Percentiles rank a stretch among this genome's conserved stretches.
Conservation (phyloP, 2,113 vertebrate genomes). For the Pterocles gutturalis region DNA sequence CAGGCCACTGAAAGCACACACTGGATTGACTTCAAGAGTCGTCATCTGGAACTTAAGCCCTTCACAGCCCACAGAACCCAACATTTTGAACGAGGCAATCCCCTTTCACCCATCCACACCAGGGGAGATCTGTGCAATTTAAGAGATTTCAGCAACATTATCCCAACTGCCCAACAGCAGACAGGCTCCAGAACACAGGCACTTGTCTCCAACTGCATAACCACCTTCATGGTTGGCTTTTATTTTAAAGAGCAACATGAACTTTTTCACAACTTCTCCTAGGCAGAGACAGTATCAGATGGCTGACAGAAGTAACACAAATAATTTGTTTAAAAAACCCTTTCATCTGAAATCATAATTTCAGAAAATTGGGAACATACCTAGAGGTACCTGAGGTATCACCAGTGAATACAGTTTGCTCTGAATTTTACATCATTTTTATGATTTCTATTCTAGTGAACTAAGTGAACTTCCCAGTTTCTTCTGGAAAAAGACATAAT, state of each 20-base stretch:
- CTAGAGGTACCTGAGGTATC: background rate
- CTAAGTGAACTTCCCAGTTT: background rate
- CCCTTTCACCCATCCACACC: background rate
- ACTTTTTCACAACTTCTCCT: background rate
- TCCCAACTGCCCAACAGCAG: background rate
- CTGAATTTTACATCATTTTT: background rate
- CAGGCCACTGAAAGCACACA: background rate
- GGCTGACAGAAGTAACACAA: background rate
- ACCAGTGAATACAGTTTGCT: background rate
- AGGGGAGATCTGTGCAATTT: background rate
- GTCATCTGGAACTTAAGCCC: background rate
- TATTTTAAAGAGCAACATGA: background rate
- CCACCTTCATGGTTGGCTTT: background rate
- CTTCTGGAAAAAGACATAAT: background rate
- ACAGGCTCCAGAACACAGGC: background rate
- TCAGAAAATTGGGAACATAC: background rate
- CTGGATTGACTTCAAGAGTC: background rate
- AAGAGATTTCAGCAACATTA: background rate
- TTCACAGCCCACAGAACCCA: background rate
- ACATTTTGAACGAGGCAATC: background rate
- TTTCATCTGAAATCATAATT: background rate
- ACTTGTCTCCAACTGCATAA: background rate
- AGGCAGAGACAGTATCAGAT: background rate
- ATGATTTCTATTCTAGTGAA: background rate
- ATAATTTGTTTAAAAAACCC: accelerated